Evolutionary conservation across 2,888 invertebrate genomes (phyloP).

Genomic region (Melinopterus prodromus): DNA sequence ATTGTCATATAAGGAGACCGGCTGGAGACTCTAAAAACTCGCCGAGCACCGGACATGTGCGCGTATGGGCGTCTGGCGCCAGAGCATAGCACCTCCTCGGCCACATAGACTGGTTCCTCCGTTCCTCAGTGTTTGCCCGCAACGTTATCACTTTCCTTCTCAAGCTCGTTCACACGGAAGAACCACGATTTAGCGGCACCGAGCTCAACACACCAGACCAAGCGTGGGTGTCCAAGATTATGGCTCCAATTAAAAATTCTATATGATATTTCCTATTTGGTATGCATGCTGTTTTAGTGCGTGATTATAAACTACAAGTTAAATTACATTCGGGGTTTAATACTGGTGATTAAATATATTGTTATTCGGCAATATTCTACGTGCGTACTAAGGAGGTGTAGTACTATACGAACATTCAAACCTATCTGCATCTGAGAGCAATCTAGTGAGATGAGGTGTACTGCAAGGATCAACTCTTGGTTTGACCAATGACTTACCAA

Average conservation of each 20-base stretch:
- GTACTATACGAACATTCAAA: too few species aligned
- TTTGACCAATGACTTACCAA: too few species aligned
- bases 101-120: background rate
- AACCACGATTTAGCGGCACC: background rate
- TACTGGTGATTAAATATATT: background rate
- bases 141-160: slow-evolving; percentile 4
- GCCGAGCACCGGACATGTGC: background rate
- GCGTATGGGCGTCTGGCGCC: background rate
- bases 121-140: background rate
- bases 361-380: too few species aligned
- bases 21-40: background rate
- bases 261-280: background rate
- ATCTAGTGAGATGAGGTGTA: too few species aligned
- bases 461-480: too few species aligned
- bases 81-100: background rate
- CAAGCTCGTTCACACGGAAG: background rate
- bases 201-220: background rate
- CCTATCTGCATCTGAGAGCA: too few species aligned
- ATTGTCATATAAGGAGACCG: background rate
- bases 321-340: background rate
- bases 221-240: background rate
- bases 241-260: background rate
- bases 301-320: background rate
- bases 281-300: background rate
- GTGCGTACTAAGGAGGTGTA: too few species aligned